A percentile compares a stretch with the other conserved stretches of the same genome.
Evolutionary conservation across 2,797 vertebrate species (phyloP).

Genomic region (Danio choprae): DNA sequence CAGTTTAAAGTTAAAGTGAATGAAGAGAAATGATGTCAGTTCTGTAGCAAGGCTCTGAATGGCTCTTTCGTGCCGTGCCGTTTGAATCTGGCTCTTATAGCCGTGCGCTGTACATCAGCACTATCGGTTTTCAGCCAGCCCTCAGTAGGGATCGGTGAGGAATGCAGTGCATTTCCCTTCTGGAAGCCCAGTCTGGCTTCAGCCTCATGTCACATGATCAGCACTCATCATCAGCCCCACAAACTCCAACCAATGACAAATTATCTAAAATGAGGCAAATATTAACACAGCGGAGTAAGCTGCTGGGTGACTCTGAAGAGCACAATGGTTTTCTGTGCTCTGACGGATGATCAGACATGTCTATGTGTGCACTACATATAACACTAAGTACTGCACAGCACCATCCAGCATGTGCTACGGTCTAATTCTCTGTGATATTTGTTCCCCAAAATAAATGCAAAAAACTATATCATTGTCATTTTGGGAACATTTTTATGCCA

Average conservation of each 20-base stretch:
- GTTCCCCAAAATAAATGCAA: too few species aligned
- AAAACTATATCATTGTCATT: too few species aligned
- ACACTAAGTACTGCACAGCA: background rate
- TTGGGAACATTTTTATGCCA: too few species aligned
- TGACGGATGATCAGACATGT: background rate
- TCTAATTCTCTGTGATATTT: too few species aligned
- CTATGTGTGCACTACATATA: background rate
- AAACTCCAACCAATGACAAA: constrained; percentile 31
- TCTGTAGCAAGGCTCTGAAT: background rate
- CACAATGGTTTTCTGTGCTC: background rate
- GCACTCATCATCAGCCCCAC: constrained; percentile 35
- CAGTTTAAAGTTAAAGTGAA: background rate
- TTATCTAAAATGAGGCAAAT: constrained; percentile 38
- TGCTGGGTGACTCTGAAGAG: background rate
- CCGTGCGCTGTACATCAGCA: constrained; percentile 43
- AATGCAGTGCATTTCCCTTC: constrained; percentile 65
- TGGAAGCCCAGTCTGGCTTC: constrained; percentile 55
- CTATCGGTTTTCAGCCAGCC: constrained; percentile 58
- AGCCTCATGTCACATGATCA: constrained; percentile 52
- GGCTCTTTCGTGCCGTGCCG: constrained; percentile 3
- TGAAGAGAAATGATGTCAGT: background rate
- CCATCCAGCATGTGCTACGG: too few species aligned
- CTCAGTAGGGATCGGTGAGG: constrained; percentile 60
- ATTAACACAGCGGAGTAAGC: background rate
- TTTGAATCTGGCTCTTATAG: constrained; percentile 42